These are phyloP conservation scores for Ciconia maguari DNA, from an alignment of 2,113 vertebrate genomes.

Conservation along the genomic window DNA sequence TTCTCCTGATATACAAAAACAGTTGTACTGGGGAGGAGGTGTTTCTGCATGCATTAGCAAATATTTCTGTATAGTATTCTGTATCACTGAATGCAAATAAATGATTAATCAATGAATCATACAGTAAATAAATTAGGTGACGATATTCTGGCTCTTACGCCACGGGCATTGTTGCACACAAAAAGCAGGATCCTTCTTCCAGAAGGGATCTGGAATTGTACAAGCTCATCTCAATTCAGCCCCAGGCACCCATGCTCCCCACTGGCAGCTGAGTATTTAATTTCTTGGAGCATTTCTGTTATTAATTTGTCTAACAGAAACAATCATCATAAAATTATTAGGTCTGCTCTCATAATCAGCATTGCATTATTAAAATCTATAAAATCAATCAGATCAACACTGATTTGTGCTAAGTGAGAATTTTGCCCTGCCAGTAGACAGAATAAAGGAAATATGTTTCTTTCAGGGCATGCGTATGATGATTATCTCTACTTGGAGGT, in stretches of 20 bases:
- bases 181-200: not conserved
- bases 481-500: not conserved
- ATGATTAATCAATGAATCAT: constrained; percentile 47
- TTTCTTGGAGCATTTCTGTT: constrained; percentile 28
- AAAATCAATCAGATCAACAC: not conserved
- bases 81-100: constrained; percentile 11
- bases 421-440: not conserved
- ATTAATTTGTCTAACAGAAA: constrained; percentile 46
- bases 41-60: not conserved
- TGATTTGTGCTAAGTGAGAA: not conserved
- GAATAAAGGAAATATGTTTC: not conserved
- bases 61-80: not conserved
- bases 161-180: not conserved
- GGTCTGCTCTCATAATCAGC: not conserved
- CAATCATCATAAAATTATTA: not conserved
- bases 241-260: not conserved
- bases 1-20: not conserved
- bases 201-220: not conserved
- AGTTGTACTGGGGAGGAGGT: not conserved
- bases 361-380: constrained; percentile 16
- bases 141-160: not conserved
- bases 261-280: constrained; percentile 29
- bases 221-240: constrained; percentile 28
- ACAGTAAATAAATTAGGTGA: constrained; percentile 22
- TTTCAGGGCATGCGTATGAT: constrained; percentile 3